A percentile compares a stretch with the other conserved stretches of the same genome.
Conservation (phyloP, 2,888 invertebrate genomes). For the Ichneumoninae sp. region DNA sequence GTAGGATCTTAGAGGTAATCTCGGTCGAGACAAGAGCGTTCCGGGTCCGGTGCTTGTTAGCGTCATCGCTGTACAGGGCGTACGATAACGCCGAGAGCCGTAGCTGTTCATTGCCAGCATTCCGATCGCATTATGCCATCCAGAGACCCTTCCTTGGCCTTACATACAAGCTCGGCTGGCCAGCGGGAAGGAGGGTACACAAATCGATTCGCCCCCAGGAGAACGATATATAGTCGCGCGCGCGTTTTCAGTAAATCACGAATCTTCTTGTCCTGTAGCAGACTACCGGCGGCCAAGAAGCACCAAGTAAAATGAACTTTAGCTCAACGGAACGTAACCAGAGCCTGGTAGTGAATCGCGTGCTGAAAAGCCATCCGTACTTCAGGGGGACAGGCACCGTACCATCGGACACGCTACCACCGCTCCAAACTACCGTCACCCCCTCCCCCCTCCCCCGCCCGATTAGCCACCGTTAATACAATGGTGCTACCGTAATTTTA, state of each 20-base stretch:
- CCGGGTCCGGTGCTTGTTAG: slow-evolving; percentile 62
- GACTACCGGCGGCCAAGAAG: slow-evolving; percentile 45
- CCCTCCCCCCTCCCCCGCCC: not conserved
- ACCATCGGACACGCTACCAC: slow-evolving; percentile 74
- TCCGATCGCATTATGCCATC: slow-evolving; percentile 71
- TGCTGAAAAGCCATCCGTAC: slow-evolving; percentile 75
- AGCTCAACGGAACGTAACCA: slow-evolving; percentile 71
- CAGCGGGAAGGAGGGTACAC: slow-evolving; percentile 65
- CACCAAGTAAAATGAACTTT: slow-evolving; percentile 75
- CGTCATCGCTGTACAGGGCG: slow-evolving; percentile 67
- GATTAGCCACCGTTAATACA: slow-evolving; percentile 57
- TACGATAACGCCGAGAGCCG: slow-evolving; percentile 70
- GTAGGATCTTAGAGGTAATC: slow-evolving; percentile 68
- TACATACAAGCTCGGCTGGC: slow-evolving; percentile 70
- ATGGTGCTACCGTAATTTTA: slow-evolving; percentile 43
- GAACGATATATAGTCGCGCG: slow-evolving; percentile 52
- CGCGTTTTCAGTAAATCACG: slow-evolving; percentile 51
- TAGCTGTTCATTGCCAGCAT: slow-evolving; percentile 76
- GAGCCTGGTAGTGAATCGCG: slow-evolving; percentile 81
- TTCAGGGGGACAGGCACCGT: slow-evolving; percentile 78
- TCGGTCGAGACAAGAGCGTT: slow-evolving; percentile 67
- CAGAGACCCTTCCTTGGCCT: slow-evolving; percentile 59
- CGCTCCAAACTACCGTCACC: slow-evolving; percentile 49
- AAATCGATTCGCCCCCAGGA: slow-evolving; percentile 49
- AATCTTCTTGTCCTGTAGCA: slow-evolving; percentile 62